Base-by-base conservation (phyloP, 1,140 invertebrate species). In the Bacillus rossius region DNA sequence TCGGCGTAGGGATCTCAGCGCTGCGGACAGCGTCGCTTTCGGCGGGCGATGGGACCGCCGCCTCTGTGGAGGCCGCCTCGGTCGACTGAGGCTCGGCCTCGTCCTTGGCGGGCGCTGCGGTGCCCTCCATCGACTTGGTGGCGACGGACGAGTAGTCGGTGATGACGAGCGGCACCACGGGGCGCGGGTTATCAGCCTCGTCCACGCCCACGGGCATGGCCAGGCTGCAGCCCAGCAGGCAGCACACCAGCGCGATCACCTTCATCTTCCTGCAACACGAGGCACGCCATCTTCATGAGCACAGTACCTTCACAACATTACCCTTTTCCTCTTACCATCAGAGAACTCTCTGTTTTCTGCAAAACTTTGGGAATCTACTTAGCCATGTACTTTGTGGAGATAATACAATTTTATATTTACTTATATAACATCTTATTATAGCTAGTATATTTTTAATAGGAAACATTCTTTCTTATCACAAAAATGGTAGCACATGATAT, bases 61-160 rank as follows among this genome's bases (percentile, higher is more conserved):
- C 49, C 7, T 17, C 8, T 14, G 62, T 61, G 34, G 43, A 41
- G 17, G 56, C 1, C 40, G 49, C 52, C 55, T 58, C 56, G 2
- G 47, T 40, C 8, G 4, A 17, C 8, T 55, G 45, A 17, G 61
- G 42, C 8, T 59, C 55, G 41, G 61, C 57, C 59, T 67, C 61
- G 26, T 38, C 40, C 56, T 23, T 10, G 41, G n/a, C 17, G 2
- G 41, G 13, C 48, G 55, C 45, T 2, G 59, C n/a, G 37, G 52
- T 17, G 22, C 26, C 49, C 16, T 38, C 20, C 20, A 55, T 16
- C 23, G 55, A 38, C 37, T 65, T 61, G 57, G 72, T 72, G 2
- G 67, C 66, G 7, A 73, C 71, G 20, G 72, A 70, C 7, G 72
- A 72, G 50, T 75, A 74, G 54, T 75, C 71, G 10, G 71, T 65